Evolutionary conservation across 2,113 vertebrate genomes (phyloP), one percentile per base, ranked within the genome.

Genomic region (Daubentonia madagascariensis): DNA sequence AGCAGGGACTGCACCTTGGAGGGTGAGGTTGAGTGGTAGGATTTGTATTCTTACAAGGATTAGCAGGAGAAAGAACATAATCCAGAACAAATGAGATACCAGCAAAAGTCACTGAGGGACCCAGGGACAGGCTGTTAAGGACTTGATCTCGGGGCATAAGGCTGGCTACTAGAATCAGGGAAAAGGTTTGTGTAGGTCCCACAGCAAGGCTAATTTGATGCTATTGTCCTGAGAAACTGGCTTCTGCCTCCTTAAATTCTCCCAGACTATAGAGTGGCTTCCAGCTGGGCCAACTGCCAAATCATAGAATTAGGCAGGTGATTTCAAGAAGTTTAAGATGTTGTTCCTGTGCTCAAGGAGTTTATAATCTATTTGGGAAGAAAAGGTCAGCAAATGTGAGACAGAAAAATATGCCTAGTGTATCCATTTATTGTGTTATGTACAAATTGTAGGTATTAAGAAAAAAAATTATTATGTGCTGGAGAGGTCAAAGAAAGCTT

Each of bases 301-400:
- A 63, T 72, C 32, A 32, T n/a, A 93, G n/a, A 85, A 86, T 70
- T 40, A 50, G 65, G 54, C 5, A 35, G 14, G 35, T 22, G 50
- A 89, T 68, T 78, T 92, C 80, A 83, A 65, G 81, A 88, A 83
- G 40, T 48, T 76, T 79, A 72, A 94, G 54, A 40, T 43, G 14
- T 8, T 37, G 10, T 30, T 85, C 73, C n/a, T 67, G 30, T 83
- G 48, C 7, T 94, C 35, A 80, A 70, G 68, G 40, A 54, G 28
- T 79, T 92, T 91, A 83, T 90, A 73, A 91, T 83, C 22, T 89
- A 30, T 30, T 89, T 54, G 83, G 52, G n/a, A 65, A 92, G n/a
- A 30, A 80, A 92, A 52, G 22, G 30, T 94, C 52, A 79, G 20
- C 43, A 59, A 14, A 52, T 18, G 22, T 14, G n/a, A 85, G 25